Evolutionary conservation across 2,113 vertebrate species (phyloP).

Genomic region (Microtus pennsylvanicus): DNA sequence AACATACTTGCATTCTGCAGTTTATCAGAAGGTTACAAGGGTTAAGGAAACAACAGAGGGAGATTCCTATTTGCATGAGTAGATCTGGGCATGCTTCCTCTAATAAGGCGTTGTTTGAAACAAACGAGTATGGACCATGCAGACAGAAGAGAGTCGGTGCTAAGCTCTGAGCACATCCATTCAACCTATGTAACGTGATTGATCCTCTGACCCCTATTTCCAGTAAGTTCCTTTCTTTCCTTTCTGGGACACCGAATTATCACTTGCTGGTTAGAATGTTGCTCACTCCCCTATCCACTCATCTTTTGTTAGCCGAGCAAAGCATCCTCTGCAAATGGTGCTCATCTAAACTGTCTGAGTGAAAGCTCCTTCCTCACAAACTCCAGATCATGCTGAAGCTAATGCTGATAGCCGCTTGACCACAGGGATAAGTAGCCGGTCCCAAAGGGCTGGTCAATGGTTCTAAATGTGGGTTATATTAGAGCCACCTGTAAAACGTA

Average conservation of each 20-base stretch:
- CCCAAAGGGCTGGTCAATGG: neutral
- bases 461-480: neutral
- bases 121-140: neutral
- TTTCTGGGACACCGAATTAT: neutral
- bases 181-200: neutral
- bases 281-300: neutral
- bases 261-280: neutral
- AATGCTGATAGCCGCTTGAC: neutral
- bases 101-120: neutral
- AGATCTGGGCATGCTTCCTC: neutral
- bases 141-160: neutral
- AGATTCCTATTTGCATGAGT: neutral
- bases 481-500: neutral
- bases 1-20: neutral
- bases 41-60: neutral
- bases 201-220: neutral
- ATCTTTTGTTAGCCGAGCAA: neutral
- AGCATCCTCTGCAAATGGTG: neutral
- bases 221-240: neutral
- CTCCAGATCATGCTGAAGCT: neutral
- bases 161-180: neutral
- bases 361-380: neutral
- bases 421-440: neutral
- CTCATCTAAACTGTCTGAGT: neutral
- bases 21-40: neutral